Percentiles rank a stretch among this genome's conserved stretches.
These are phyloP conservation scores for Drosophila mayaguana DNA, from an alignment of 2,888 invertebrate species.

Conservation along the genomic window DNA sequence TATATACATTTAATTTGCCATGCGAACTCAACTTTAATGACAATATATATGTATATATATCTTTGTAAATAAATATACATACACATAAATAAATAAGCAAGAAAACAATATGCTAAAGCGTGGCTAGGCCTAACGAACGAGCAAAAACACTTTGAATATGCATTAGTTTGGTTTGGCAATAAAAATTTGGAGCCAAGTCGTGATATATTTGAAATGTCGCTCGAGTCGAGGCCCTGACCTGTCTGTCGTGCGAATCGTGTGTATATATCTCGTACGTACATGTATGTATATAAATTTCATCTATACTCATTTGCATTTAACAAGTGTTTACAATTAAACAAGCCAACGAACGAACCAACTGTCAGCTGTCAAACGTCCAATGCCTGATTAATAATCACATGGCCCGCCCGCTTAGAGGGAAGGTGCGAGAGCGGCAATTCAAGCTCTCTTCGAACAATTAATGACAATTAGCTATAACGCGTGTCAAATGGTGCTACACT, in stretches of 20 bases:
- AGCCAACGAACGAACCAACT: slow-evolving; percentile 31
- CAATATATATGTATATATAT: slow-evolving; percentile 22
- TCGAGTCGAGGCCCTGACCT: slow-evolving; percentile 55
- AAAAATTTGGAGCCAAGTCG: slow-evolving; percentile 41
- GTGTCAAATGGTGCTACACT: slow-evolving; percentile 57
- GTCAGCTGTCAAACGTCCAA: slow-evolving; percentile 36
- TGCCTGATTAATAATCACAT: slow-evolving; percentile 46
- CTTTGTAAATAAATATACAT: neutral
- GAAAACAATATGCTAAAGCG: slow-evolving; percentile 1
- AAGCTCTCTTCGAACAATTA: slow-evolving; percentile 54
- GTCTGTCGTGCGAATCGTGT: slow-evolving; percentile 29
- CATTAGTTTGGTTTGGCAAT: slow-evolving; percentile 38
- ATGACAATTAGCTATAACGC: slow-evolving; percentile 70
- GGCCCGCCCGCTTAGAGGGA: slow-evolving; percentile 9
- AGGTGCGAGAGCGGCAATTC: slow-evolving; percentile 7
- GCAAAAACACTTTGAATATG: slow-evolving; percentile 60
- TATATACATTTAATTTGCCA: slow-evolving; percentile 72
- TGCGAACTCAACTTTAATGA: slow-evolving; percentile 54
- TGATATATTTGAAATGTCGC: slow-evolving; percentile 54
- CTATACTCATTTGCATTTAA: slow-evolving; percentile 72
- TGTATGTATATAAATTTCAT: neutral
- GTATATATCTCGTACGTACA: neutral
- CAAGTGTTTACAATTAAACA: slow-evolving; percentile 79
- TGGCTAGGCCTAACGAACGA: slow-evolving; percentile 36
- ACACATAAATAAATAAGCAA: neutral